These are phyloP conservation scores for Coelinius sp. DNA, from an alignment of 2,888 invertebrate species.

Conservation along the genomic window DNA sequence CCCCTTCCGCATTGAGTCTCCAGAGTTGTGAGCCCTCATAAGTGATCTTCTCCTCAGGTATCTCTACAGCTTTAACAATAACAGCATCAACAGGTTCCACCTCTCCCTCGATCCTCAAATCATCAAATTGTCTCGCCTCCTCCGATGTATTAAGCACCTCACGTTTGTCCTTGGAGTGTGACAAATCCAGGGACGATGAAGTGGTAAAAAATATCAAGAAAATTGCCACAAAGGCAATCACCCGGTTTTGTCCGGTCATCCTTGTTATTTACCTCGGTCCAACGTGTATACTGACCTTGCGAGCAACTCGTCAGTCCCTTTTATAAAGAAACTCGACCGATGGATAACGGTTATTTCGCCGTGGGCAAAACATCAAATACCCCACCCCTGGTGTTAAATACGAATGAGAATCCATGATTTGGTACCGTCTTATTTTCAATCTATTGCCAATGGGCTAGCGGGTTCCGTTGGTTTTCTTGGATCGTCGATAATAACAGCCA, in stretches of 20 bases:
- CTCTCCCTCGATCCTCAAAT: slow-evolving; percentile 47
- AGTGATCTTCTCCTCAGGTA: slow-evolving; percentile 71
- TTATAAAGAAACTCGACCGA: slow-evolving; percentile 59
- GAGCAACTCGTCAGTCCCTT: slow-evolving; percentile 52
- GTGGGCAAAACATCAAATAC: background rate
- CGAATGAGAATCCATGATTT: slow-evolving; percentile 1
- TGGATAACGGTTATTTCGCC: slow-evolving; percentile 16
- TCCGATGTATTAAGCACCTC: background rate
- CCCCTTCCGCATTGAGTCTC: slow-evolving; percentile 76
- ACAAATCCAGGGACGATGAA: slow-evolving; percentile 5
- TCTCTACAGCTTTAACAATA: slow-evolving; percentile 54
- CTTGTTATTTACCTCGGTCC: background rate
- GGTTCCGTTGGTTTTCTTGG: slow-evolving; percentile 3
- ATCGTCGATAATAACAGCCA: background rate
- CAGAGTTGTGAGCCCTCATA: slow-evolving; percentile 86
- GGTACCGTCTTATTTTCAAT: background rate
- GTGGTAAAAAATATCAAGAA: background rate
- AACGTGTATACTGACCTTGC: slow-evolving; percentile 54
- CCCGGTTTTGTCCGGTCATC: slow-evolving; percentile 12
- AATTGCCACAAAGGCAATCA: background rate
- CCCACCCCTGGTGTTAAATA: background rate
- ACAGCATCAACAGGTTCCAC: slow-evolving; percentile 50
- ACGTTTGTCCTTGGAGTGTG: background rate
- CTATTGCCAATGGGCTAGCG: background rate
- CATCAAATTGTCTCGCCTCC: background rate